phyloP scores from a whole-genome alignment of 2,888 invertebrate species.

The Pristionchus mayeri region DNA sequence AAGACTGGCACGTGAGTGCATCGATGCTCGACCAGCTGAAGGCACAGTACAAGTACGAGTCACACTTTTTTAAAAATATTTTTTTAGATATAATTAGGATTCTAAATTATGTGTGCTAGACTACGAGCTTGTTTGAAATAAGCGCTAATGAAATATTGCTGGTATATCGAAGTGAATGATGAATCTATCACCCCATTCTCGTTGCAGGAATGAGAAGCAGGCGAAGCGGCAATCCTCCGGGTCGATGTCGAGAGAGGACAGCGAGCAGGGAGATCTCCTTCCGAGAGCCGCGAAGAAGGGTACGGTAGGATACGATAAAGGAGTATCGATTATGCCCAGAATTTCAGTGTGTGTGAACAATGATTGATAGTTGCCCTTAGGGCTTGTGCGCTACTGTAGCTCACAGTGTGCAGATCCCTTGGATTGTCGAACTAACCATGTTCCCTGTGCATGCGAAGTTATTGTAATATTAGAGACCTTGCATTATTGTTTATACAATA shows the following conservation, averaged over 20 bases:
- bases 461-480: too few relatives aligned
- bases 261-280: conserved; percentile 37
- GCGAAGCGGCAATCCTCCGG: conserved; percentile 40
- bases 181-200: too few relatives aligned
- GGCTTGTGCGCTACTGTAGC: too few relatives aligned
- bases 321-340: too few relatives aligned
- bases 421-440: too few relatives aligned
- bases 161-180: background rate
- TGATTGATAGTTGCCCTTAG: too few relatives aligned
- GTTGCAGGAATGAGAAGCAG: conserved; percentile 36
- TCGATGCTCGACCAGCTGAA: conserved; percentile 78
- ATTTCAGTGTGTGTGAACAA: too few relatives aligned
- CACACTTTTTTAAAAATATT: background rate
- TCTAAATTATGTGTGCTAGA: background rate
- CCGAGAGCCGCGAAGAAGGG: conserved; percentile 38
- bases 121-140: too few relatives aligned
- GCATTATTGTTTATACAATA: too few relatives aligned
- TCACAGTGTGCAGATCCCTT: too few relatives aligned
- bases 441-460: too few relatives aligned
- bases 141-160: background rate
- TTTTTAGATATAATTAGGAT: background rate
- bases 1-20: conserved; percentile 72
- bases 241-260: conserved; percentile 22
- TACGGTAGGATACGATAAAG: background rate
- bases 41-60: conserved; percentile 77